Percentiles rank a stretch among this genome's conserved stretches.
Conservation (phyloP, 2,113 vertebrate species). For the Lota lota region DNA sequence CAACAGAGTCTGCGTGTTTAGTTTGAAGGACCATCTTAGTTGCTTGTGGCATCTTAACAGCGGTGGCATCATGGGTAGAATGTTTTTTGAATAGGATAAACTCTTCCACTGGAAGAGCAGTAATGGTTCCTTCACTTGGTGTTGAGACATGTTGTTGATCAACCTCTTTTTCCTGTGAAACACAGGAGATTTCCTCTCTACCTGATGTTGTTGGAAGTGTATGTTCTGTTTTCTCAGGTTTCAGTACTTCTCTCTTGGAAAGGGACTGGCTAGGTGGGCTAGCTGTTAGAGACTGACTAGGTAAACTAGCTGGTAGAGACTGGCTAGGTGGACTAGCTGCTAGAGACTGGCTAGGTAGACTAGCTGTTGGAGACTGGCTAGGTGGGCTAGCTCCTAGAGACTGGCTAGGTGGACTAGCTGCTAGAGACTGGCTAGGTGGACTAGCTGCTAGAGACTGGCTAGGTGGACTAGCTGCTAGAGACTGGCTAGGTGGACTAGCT, state of each 20-base stretch:
- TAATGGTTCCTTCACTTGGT: background rate
- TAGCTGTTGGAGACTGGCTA: too few species aligned
- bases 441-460: too few species aligned
- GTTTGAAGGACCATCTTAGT: conserved; percentile 6
- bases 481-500: too few species aligned
- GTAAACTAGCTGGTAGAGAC: too few species aligned
- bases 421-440: too few species aligned
- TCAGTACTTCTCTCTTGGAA: background rate
- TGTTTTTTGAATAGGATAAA: conserved; percentile 2
- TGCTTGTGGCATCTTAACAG: background rate
- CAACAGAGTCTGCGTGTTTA: background rate
- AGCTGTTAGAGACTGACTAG: too few species aligned
- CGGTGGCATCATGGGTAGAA: background rate
- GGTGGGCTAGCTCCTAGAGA: too few species aligned
- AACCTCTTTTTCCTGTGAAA: conserved; percentile 11
- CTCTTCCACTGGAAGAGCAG: conserved; percentile 3
- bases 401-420: too few species aligned
- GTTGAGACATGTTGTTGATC: background rate
- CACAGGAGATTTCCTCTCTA: background rate
- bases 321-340: too few species aligned
- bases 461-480: too few species aligned
- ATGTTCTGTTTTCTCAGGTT: conserved; percentile 7
- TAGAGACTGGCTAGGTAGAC: too few species aligned
- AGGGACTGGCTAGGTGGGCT: background rate
- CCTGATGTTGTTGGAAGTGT: background rate